phyloP scores from a whole-genome alignment of 2,797 vertebrate genomes.

The Lateolabrax maculatus region DNA sequence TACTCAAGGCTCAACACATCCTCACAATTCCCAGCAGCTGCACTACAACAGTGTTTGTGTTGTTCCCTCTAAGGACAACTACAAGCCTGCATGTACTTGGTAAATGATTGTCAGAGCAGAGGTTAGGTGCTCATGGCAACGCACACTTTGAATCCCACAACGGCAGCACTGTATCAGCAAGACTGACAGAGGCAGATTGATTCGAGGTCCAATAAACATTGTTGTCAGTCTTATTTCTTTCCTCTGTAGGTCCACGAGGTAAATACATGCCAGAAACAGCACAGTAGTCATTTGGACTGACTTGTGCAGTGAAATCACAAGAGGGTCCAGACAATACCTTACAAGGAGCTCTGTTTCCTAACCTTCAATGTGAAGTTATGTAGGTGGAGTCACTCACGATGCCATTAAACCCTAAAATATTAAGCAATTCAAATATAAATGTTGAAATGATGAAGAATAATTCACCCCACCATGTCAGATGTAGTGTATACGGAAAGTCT shows the following conservation, averaged over 20 bases:
- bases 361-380: slow-evolving; percentile 26
- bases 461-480: neutral
- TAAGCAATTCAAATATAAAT: neutral
- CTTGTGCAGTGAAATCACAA: slow-evolving; percentile 45
- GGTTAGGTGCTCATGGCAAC: slow-evolving; percentile 49
- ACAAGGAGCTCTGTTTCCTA: slow-evolving; percentile 19
- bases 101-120: slow-evolving; percentile 59
- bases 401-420: slow-evolving; percentile 18
- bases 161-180: slow-evolving; percentile 40
- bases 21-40: slow-evolving; percentile 25
- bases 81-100: slow-evolving; percentile 45
- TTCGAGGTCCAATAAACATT: slow-evolving; percentile 63
- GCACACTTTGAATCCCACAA: slow-evolving; percentile 48
- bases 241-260: slow-evolving; percentile 35
- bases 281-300: slow-evolving; percentile 34
- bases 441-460: neutral
- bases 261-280: slow-evolving; percentile 53
- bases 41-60: slow-evolving; percentile 28
- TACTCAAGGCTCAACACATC: slow-evolving; percentile 38
- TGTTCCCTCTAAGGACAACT: slow-evolving; percentile 44
- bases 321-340: slow-evolving; percentile 17
- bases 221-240: slow-evolving; percentile 57
- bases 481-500: neutral
- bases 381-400: slow-evolving; percentile 28
- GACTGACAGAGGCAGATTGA: slow-evolving; percentile 76